Evolutionary conservation across 2,113 vertebrate species (phyloP).

Genomic region (Actinemys pallida): DNA sequence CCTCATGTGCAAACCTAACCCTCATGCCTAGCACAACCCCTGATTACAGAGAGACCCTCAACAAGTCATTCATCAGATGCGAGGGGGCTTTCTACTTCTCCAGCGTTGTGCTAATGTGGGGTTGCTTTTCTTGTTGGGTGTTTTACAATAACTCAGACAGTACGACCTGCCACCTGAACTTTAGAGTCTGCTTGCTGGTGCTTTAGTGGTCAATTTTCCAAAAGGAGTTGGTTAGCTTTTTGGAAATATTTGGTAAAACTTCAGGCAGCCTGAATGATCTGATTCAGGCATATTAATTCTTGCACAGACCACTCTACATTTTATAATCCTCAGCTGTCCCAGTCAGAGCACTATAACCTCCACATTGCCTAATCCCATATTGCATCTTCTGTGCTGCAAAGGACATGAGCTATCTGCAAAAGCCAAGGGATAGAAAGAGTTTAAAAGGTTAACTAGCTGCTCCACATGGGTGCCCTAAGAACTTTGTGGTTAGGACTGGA

Average conservation of each 20-base stretch:
- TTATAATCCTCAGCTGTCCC: not conserved
- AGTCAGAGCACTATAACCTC: not conserved
- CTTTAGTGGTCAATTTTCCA: not conserved
- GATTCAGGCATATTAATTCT: not conserved
- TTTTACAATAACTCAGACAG: not conserved
- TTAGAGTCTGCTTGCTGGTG: not conserved
- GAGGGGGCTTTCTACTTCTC: not conserved
- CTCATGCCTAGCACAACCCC: not conserved
- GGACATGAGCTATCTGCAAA: conserved; percentile 1
- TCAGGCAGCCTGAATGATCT: not conserved
- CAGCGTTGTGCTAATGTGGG: not conserved
- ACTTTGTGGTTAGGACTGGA: not conserved
- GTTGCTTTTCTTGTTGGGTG: not conserved
- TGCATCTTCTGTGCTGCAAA: not conserved
- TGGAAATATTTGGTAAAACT: not conserved
- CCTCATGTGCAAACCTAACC: not conserved
- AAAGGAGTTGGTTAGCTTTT: not conserved
- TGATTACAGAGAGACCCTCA: not conserved
- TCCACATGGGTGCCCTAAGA: not conserved
- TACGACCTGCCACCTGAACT: not conserved
- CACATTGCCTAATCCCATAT: not conserved
- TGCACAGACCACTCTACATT: not conserved
- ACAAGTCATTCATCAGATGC: not conserved
- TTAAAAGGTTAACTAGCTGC: not conserved
- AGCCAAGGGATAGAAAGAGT: not conserved